Evolutionary conservation across 2,797 vertebrate genomes (phyloP).

Genomic region (Sebastolobus altivelis): DNA sequence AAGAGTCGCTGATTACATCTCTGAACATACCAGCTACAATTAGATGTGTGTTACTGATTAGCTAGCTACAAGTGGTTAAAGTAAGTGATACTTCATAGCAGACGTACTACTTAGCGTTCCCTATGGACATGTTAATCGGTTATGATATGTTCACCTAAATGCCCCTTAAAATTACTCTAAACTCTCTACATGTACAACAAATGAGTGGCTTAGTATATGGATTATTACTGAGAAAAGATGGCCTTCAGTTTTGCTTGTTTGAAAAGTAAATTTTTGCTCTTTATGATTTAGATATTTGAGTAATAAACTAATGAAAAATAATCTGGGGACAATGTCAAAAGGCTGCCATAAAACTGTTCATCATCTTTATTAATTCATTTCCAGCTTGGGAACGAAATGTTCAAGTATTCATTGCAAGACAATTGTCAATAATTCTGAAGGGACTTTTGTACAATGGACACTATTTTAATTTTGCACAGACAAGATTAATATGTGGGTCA

Average conservation of each 20-base stretch:
- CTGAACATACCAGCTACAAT: slow-evolving; percentile 79
- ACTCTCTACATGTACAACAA: not conserved
- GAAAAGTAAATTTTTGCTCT: not conserved
- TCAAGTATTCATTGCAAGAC: slow-evolving; percentile 10
- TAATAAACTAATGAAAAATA: not conserved
- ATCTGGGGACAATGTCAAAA: slow-evolving; percentile 3
- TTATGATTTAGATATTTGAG: not conserved
- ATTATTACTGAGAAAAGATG: not conserved
- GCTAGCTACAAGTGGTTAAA: slow-evolving; percentile 67
- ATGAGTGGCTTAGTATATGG: not conserved
- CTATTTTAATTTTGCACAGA: not conserved
- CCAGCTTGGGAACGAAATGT: not conserved
- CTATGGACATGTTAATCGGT: slow-evolving; percentile 30
- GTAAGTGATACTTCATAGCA: slow-evolving; percentile 62
- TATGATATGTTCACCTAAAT: slow-evolving; percentile 46
- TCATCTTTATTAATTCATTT: slow-evolving; percentile 4
- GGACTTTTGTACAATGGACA: not conserved
- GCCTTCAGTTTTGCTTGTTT: slow-evolving; percentile 6
- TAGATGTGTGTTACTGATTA: slow-evolving; percentile 83
- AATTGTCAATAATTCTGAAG: not conserved
- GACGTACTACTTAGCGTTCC: slow-evolving; percentile 40
- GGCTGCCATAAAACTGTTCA: not conserved
- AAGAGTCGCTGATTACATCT: slow-evolving; percentile 79
- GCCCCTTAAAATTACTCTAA: slow-evolving; percentile 14
- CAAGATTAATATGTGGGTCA: not conserved